A percentile compares a stretch with the other conserved stretches of the same genome.
phyloP scores from a whole-genome alignment of 2,888 invertebrate genomes.

The Thera britannica region DNA sequence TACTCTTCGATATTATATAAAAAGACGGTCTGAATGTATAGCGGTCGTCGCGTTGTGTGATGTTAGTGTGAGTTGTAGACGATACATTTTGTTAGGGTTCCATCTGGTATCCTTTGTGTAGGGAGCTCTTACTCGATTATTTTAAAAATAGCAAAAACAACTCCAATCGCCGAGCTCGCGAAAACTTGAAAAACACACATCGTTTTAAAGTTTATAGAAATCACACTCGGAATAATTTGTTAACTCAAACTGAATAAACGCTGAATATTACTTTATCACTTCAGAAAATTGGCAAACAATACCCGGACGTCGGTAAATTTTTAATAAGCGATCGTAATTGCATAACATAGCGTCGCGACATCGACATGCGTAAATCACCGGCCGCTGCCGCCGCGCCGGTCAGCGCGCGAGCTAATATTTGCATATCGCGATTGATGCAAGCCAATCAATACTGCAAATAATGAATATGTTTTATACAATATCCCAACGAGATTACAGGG shows the following conservation, averaged over 20 bases:
- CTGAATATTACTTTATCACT: constrained; percentile 20
- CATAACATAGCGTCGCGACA: constrained; percentile 74
- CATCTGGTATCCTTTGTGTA: too few relatives aligned
- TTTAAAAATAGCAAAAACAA: too few relatives aligned
- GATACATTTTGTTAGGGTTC: too few relatives aligned
- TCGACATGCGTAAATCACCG: constrained; percentile 70
- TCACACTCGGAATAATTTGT: not conserved
- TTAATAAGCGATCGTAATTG: constrained; percentile 81
- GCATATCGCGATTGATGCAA: constrained; percentile 82
- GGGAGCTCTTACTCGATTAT: too few relatives aligned
- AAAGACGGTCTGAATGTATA: too few relatives aligned
- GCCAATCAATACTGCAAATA: constrained; percentile 84
- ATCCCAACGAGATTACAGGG: constrained; percentile 68
- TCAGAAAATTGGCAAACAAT: constrained; percentile 40
- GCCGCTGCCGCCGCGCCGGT: constrained; percentile 64
- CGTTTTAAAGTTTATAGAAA: too few relatives aligned
- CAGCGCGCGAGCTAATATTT: constrained; percentile 79
- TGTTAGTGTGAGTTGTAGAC: too few relatives aligned
- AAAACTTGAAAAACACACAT: too few relatives aligned
- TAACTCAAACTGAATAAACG: not conserved
- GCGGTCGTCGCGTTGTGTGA: too few relatives aligned
- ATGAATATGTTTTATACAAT: constrained; percentile 76
- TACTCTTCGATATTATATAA: too few relatives aligned
- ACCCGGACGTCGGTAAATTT: constrained; percentile 64
- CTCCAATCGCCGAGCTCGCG: too few relatives aligned